phyloP scores from a whole-genome alignment of 2,797 vertebrate genomes.

The Crenuchus spilurus region DNA sequence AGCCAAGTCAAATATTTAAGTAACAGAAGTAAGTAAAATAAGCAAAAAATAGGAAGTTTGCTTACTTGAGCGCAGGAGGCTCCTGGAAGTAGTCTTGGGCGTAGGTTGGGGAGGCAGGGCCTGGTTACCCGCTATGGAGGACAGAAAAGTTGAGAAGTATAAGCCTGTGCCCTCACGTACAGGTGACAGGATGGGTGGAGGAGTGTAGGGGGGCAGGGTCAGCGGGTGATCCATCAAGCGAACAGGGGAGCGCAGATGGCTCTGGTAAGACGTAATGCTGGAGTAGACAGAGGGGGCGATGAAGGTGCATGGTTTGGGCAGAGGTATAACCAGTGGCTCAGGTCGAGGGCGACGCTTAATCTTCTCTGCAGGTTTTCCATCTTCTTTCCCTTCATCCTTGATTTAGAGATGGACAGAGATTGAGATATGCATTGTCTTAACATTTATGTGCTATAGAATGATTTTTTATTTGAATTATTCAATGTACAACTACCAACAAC shows the following conservation, averaged over 20 bases:
- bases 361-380: constrained; percentile 79
- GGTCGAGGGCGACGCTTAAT: constrained; percentile 91
- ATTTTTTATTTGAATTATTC: background rate
- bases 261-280: constrained; percentile 92
- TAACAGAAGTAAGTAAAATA: too few species aligned
- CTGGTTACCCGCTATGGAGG: constrained; percentile 80
- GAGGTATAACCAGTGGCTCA: constrained; percentile 96
- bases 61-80: constrained; percentile 91
- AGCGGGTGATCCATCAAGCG: constrained; percentile 88
- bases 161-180: constrained; percentile 95
- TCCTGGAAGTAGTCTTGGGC: constrained; percentile 90
- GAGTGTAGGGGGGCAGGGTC: constrained; percentile 93
- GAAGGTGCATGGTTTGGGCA: constrained; percentile 89
- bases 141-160: constrained; percentile 96
- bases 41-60: constrained; percentile 86
- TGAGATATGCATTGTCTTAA: background rate
- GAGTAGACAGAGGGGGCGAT: constrained; percentile 90
- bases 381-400: constrained; percentile 72
- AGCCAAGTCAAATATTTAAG: too few species aligned
- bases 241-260: constrained; percentile 93
- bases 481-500: background rate
- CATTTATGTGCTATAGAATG: background rate
- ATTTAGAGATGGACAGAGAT: constrained; percentile 44
- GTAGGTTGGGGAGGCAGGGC: constrained; percentile 86
- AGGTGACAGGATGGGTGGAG: constrained; percentile 96